Percentiles rank a stretch among this genome's conserved stretches.
phyloP scores from a whole-genome alignment of 2,888 invertebrate species.

The Thecocarcelia acutangulata region DNA sequence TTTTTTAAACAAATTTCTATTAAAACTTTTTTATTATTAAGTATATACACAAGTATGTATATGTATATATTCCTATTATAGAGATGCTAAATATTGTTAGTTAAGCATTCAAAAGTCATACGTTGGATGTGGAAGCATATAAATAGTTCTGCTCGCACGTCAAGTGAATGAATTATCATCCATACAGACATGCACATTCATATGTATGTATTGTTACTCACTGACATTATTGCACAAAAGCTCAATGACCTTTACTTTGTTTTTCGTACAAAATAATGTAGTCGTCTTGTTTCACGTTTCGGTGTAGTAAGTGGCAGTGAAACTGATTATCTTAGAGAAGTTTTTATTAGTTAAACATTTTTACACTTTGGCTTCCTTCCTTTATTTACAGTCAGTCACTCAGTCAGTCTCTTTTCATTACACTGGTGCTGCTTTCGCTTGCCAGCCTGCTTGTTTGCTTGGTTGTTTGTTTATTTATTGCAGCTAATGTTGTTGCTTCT shows the following conservation, averaged over 20 bases:
- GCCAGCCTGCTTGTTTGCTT: too few species aligned
- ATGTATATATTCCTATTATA: not conserved
- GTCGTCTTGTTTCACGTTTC: not conserved
- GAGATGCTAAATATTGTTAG: slow-evolving; percentile 50
- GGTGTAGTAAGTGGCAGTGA: slow-evolving; percentile 41
- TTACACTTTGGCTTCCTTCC: slow-evolving; percentile 54
- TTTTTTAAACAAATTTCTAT: too few species aligned
- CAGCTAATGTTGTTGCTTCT: slow-evolving; percentile 39
- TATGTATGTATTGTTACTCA: slow-evolving; percentile 15
- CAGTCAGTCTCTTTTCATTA: slow-evolving; percentile 37
- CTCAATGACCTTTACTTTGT: slow-evolving; percentile 63
- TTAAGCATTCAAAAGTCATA: slow-evolving; percentile 45
- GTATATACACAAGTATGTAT: not conserved
- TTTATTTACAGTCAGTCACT: too few species aligned
- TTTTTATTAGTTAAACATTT: slow-evolving; percentile 12
- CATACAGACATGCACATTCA: not conserved
- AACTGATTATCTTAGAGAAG: slow-evolving; percentile 39
- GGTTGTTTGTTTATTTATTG: slow-evolving; percentile 16
- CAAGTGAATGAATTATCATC: slow-evolving; percentile 33
- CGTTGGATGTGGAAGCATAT: not conserved
- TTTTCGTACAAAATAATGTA: slow-evolving; percentile 25
- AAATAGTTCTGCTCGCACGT: not conserved
- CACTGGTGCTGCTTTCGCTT: slow-evolving; percentile 35
- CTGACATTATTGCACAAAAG: slow-evolving; percentile 66
- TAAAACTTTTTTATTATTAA: too few species aligned